Conservation (phyloP, 2,113 vertebrate species). For the Isurus oxyrinchus region DNA sequence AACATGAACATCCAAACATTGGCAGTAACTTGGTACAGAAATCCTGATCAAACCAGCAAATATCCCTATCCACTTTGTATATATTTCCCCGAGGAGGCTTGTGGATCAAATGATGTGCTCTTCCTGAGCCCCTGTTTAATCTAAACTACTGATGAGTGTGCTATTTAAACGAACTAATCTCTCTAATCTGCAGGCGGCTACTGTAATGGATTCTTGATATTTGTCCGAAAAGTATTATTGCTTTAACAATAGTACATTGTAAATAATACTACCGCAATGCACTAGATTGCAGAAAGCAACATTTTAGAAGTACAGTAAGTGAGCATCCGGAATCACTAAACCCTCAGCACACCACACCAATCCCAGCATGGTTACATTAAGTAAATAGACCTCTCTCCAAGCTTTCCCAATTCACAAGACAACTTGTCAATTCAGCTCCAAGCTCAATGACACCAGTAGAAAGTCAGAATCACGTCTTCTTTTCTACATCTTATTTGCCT, state of each 20-base stretch:
- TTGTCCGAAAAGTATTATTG: not conserved
- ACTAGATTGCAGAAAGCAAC: not conserved
- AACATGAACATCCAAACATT: not conserved
- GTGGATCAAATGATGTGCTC: not conserved
- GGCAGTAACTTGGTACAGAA: not conserved
- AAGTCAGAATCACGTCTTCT: too few relatives aligned
- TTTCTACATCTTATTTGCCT: not conserved
- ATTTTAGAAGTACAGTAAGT: not conserved
- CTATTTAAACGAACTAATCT: not conserved
- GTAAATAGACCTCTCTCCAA: not conserved
- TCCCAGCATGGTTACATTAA: not conserved
- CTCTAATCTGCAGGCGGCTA: not conserved
- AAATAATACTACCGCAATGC: not conserved
- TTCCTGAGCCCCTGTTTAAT: not conserved
- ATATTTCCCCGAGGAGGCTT: not conserved
- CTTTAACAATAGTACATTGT: not conserved
- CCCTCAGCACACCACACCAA: not conserved
- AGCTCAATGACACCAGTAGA: not conserved
- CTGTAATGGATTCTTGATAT: too few relatives aligned
- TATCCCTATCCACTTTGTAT: not conserved
- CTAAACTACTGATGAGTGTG: not conserved
- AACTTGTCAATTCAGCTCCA: too few relatives aligned
- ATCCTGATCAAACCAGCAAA: not conserved
- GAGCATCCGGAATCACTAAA: not conserved
- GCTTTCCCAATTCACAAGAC: not conserved